A percentile compares a stretch with the other conserved stretches of the same genome.
Conservation (phyloP, 2,797 vertebrate species). For the Morelia viridis region DNA sequence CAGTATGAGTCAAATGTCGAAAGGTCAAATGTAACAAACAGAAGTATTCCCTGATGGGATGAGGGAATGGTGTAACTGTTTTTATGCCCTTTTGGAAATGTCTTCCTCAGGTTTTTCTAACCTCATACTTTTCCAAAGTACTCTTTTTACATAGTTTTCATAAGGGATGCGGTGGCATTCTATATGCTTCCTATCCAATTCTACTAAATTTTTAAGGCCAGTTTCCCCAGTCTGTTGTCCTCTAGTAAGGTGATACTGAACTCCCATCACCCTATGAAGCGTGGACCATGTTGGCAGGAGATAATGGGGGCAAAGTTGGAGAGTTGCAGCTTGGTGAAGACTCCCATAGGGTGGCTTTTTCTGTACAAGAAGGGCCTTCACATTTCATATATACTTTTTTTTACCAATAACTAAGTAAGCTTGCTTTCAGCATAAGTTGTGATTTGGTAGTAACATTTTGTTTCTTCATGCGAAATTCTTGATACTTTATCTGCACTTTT, state of each 20-base stretch:
- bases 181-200: neutral
- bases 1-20: conserved; percentile 1
- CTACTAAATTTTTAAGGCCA: neutral
- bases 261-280: neutral
- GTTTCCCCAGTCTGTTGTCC: neutral
- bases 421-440: neutral
- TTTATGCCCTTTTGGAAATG: neutral
- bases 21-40: conserved; percentile 32
- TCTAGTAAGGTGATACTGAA: neutral
- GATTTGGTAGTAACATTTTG: neutral
- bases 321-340: neutral
- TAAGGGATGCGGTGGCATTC: neutral
- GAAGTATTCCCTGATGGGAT: conserved; percentile 6
- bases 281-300: neutral
- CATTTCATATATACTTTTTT: neutral
- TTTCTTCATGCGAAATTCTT: neutral
- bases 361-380: neutral
- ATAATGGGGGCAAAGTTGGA: neutral
- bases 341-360: neutral
- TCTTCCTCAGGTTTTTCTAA: neutral
- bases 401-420: neutral
- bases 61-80: neutral
- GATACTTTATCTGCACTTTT: neutral
- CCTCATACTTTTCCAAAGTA: neutral
- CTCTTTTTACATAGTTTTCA: neutral